Base-by-base conservation (phyloP, 2,888 invertebrate genomes). In the Criorhina ranunculi region DNA sequence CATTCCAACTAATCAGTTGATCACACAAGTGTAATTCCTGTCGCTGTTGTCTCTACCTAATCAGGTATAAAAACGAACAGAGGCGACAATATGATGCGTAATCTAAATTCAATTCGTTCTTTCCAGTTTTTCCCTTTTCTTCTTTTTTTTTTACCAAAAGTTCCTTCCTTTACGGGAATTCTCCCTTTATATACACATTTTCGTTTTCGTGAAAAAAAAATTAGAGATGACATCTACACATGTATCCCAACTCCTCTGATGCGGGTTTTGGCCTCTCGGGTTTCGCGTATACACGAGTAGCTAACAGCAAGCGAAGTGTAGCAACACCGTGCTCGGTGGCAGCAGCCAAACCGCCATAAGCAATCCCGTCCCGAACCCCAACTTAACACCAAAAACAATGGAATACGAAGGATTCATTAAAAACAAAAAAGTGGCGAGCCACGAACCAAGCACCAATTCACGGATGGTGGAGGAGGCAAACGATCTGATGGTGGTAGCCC, bases 21-120 rank as follows among this genome's bases (percentile, higher is more conserved):
- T 69, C 46, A 51, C 44, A 73, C 40, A 78, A 78, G 72, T 83
- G 42, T 49, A 67, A 44, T 4, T 72, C 46, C 40, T 35, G 29
- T 55, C 46, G 24, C 17, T 17, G 37, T 42, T 44, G 42, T 19
- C 51, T 78, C 80, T 51, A 51, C 66, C 83, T 72, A 66, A 86
- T 77, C 86, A 86, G 85, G 72, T 80, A 80, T 55, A 62, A 79
- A 87, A 87, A 69, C 81, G 80, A 87, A 88, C 88, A 78, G 88
- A 88, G 88, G 88, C 88, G 88, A 88, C 88, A 88, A 87, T 87
- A 87, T 88, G 88, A 88, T 87, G 88, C 88, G 88, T 87, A 87
- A 88, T 88, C 87, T 87, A 85, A 88, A 88, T 88, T 88, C 88
- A 87, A 87, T 87, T 87, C 87, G 86, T 88, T 88, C 55, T 87